Conservation (phyloP, 1,140 invertebrate species). For the Drosophila nigromelanica region DNA sequence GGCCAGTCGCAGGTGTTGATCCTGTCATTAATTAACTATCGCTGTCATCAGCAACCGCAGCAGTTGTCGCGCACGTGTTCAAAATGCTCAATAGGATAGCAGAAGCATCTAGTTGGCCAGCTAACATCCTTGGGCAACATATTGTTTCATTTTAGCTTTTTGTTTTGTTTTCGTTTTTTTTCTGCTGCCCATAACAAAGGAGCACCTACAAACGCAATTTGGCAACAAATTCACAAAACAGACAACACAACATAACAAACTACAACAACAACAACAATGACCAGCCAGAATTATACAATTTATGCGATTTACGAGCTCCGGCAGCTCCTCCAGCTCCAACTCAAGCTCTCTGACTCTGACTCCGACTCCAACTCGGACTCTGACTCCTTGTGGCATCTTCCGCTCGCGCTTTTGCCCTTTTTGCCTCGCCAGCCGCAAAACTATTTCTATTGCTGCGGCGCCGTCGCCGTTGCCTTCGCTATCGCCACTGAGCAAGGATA, state of each 20-base stretch:
- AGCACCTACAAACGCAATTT: slow-evolving; percentile 80
- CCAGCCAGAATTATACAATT: slow-evolving; percentile 78
- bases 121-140: slow-evolving; percentile 45
- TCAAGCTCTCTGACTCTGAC: slow-evolving; percentile 3
- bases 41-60: slow-evolving; percentile 54
- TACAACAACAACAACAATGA: slow-evolving; percentile 54
- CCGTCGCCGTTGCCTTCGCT: slow-evolving; percentile 42
- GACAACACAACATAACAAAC: slow-evolving; percentile 38
- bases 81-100: slow-evolving; percentile 32
- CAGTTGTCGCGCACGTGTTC: slow-evolving; percentile 35
- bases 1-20: slow-evolving; percentile 28
- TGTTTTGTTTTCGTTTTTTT: not conserved
- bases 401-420: slow-evolving; percentile 18
- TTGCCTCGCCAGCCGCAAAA: slow-evolving; percentile 62
- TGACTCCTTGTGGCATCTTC: slow-evolving; percentile 26
- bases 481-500: slow-evolving; percentile 71
- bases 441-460: slow-evolving; percentile 82
- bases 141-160: slow-evolving; percentile 63
- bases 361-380: not conserved
- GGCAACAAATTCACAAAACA: slow-evolving; percentile 72
- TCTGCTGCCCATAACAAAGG: slow-evolving; percentile 34
- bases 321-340: slow-evolving; percentile 38
- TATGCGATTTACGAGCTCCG: slow-evolving; percentile 79
- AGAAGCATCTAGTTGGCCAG: not conserved
- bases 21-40: slow-evolving; percentile 54